phyloP scores from a whole-genome alignment of 2,113 vertebrate genomes.

The Lamprotornis superbus region DNA sequence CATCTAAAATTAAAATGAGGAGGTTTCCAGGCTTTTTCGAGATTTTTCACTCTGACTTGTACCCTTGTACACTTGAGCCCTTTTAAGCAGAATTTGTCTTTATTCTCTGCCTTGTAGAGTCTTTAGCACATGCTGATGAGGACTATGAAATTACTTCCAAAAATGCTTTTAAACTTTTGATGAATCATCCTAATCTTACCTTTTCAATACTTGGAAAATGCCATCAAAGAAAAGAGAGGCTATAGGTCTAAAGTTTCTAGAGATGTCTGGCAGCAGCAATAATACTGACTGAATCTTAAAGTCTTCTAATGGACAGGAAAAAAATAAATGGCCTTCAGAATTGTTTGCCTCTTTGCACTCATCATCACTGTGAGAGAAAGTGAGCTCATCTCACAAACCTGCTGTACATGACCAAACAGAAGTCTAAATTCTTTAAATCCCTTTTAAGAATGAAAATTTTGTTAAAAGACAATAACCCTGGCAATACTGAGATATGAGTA shows the following conservation, averaged over 20 bases:
- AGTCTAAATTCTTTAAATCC: neutral
- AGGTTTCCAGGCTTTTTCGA: neutral
- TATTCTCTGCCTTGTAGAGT: neutral
- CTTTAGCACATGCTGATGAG: neutral
- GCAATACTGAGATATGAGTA: neutral
- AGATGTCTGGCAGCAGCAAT: neutral
- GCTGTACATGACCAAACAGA: neutral
- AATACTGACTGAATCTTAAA: neutral
- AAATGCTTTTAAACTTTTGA: neutral
- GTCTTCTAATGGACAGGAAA: neutral
- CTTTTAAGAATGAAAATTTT: neutral
- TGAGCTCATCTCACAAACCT: neutral
- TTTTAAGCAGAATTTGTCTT: neutral
- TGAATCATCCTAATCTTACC: neutral
- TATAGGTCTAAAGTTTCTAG: neutral
- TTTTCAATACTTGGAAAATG: neutral
- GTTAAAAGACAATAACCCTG: neutral
- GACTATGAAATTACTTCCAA: neutral
- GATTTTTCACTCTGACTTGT: neutral
- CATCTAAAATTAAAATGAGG: neutral
- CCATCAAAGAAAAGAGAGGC: neutral
- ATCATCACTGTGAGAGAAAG: neutral
- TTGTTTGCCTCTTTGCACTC: neutral
- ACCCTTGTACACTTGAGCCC: neutral
- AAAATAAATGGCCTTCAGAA: neutral